phyloP scores from a whole-genome alignment of 2,113 vertebrate genomes.

The Mobula birostris region DNA sequence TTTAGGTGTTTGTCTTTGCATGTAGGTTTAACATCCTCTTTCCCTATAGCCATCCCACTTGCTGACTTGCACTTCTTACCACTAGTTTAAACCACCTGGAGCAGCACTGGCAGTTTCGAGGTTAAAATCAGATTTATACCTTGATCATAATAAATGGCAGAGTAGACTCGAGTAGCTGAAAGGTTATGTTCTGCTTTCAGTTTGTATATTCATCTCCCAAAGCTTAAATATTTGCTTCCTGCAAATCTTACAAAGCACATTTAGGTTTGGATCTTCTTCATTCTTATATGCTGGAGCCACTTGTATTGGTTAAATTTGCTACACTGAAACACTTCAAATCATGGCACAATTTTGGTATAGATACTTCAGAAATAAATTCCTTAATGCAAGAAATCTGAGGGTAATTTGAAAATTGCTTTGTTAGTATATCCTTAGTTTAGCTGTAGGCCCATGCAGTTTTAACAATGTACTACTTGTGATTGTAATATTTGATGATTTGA shows the following conservation, averaged over 20 bases:
- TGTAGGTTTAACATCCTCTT: too few relatives aligned
- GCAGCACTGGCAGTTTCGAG: too few relatives aligned
- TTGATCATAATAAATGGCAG: too few relatives aligned
- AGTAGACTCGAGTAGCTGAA: too few relatives aligned
- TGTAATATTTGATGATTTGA: slow-evolving; percentile 15
- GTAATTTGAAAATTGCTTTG: background rate
- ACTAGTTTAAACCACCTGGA: too few relatives aligned
- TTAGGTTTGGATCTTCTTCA: background rate
- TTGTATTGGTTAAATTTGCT: background rate
- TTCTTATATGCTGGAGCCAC: background rate
- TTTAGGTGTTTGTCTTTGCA: too few relatives aligned
- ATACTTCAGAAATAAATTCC: background rate
- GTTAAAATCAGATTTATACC: too few relatives aligned
- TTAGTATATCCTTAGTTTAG: background rate
- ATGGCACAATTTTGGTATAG: background rate
- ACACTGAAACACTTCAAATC: background rate
- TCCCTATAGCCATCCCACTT: too few relatives aligned
- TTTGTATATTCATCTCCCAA: background rate
- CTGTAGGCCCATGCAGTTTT: background rate
- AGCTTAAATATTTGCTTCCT: background rate
- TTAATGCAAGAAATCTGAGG: slow-evolving; percentile 3
- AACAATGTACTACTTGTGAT: background rate
- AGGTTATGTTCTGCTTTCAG: background rate
- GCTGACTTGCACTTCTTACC: too few relatives aligned
- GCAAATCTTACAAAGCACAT: background rate